Percentiles rank a stretch among this genome's conserved stretches.
Evolutionary conservation across 2,888 invertebrate species (phyloP).

Genomic region (Eupithecia subumbrata): DNA sequence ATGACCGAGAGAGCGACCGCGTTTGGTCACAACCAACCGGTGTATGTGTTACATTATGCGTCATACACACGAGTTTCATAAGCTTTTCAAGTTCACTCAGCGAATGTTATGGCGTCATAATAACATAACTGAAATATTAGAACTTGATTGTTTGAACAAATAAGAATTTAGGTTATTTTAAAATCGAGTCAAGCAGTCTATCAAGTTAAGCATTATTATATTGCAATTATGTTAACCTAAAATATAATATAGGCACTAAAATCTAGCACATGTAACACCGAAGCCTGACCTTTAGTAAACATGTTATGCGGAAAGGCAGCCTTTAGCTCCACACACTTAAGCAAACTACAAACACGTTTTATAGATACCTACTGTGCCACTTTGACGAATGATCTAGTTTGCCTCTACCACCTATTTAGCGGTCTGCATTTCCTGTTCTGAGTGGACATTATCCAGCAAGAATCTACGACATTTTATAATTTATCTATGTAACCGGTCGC

Average conservation of each 20-base stretch:
- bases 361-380: slow-evolving; percentile 45
- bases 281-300: slow-evolving; percentile 42
- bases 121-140: slow-evolving; percentile 26
- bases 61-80: slow-evolving; percentile 50
- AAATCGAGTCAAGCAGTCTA: background rate
- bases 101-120: slow-evolving; percentile 37
- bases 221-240: background rate
- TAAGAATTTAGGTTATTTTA: background rate
- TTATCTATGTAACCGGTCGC: slow-evolving; percentile 29
- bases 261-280: slow-evolving; percentile 28
- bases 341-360: slow-evolving; percentile 38
- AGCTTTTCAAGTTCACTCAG: slow-evolving; percentile 52
- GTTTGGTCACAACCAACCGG: slow-evolving; percentile 49
- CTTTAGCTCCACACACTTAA: slow-evolving; percentile 37
- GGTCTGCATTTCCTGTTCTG: slow-evolving; percentile 56
- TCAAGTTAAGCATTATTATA: background rate
- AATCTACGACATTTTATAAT: slow-evolving; percentile 43
- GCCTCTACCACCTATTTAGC: slow-evolving; percentile 52
- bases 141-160: background rate
- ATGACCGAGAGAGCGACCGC: slow-evolving; percentile 61
- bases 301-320: slow-evolving; percentile 46
- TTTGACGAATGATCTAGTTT: slow-evolving; percentile 53
- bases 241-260: slow-evolving; percentile 3
- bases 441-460: slow-evolving; percentile 43
- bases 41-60: slow-evolving; percentile 50